Evolutionary conservation across 1,140 invertebrate genomes (phyloP), one percentile per base, ranked within the genome.

Genomic region (Orius insidiosus): DNA sequence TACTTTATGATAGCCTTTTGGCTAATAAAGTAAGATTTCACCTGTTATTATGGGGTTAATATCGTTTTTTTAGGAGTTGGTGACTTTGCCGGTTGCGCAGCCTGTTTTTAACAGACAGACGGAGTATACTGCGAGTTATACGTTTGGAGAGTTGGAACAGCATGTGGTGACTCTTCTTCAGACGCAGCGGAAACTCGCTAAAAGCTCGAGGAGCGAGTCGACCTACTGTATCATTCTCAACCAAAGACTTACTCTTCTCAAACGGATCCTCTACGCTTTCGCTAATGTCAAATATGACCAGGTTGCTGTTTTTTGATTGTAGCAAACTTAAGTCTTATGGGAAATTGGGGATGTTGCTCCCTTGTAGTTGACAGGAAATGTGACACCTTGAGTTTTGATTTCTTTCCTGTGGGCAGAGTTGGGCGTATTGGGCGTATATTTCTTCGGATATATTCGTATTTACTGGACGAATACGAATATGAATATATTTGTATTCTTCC

Each of bases 201-300:
- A 64, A 49, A 61, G 63, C 43, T 64, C 72, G 30, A 69, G 67
- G 49, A 61, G 65, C 10, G 69, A 71, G n/a, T 69, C 71, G 1
- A 66, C n/a, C 67, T 76, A 75, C 62, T 64, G 68, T 13, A 58
- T 63, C 33, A 57, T 68, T 34, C 57, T 76, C 3, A 63, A 68
- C 51, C 70, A 74, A 56, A 56, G 74, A 45, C 58, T 76, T 40
- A 59, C 72, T 11, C 63, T 78, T 13, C 56, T 76, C n/a, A 69
- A 72, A 52, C 57, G 74, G 47, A 71, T 76, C 42, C 70, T 73
- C 56, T 63, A 72, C 61, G 72, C 73, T 1, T 55, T 75, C 4
- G 64, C 67, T 32, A 60, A 55, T 18, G 41, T 43, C 13, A 70
- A 66, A 55, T 74, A 70, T 24, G 24, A 24, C 24, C 24, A 24